phyloP scores from a whole-genome alignment of 1,140 invertebrate species.

The Dysdera silvatica region DNA sequence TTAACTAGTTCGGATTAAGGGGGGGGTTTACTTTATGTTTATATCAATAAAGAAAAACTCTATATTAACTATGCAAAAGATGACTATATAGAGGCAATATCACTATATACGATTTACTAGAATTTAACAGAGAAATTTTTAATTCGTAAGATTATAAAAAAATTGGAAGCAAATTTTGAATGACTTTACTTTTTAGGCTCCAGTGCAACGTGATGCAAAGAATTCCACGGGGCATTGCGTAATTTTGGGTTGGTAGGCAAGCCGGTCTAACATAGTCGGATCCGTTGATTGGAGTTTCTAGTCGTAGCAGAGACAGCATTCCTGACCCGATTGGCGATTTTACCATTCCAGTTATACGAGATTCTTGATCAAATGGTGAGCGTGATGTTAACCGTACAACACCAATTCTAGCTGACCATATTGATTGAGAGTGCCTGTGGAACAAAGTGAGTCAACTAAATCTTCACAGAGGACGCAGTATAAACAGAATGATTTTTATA shows the following conservation, averaged over 20 bases:
- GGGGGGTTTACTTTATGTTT: no score
- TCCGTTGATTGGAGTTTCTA: conserved; percentile 54
- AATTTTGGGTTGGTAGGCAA: conserved; percentile 54
- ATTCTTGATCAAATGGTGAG: conserved; percentile 76
- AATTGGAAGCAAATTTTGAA: no score
- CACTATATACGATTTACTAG: no score
- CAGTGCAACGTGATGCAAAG: conserved; percentile 20
- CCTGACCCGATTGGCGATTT: conserved; percentile 82
- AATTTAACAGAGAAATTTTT: no score
- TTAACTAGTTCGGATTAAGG: no score
- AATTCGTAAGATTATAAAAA: no score
- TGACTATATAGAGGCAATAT: no score
- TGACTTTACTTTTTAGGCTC: conserved; percentile 16
- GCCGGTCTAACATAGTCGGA: conserved; percentile 75
- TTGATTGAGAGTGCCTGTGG: conserved; percentile 9
- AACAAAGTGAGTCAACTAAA: not conserved
- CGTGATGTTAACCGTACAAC: conserved; percentile 55
- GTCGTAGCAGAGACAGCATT: conserved; percentile 66
- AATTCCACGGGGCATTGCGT: conserved; percentile 16
- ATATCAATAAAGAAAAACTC: no score
- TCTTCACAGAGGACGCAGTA: not conserved
- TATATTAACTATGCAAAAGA: no score
- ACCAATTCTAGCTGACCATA: conserved; percentile 55
- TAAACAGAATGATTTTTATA: not conserved
- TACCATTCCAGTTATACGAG: conserved; percentile 75